Conservation (phyloP, 2,113 vertebrate genomes). For the Pomatostomus ruficeps region DNA sequence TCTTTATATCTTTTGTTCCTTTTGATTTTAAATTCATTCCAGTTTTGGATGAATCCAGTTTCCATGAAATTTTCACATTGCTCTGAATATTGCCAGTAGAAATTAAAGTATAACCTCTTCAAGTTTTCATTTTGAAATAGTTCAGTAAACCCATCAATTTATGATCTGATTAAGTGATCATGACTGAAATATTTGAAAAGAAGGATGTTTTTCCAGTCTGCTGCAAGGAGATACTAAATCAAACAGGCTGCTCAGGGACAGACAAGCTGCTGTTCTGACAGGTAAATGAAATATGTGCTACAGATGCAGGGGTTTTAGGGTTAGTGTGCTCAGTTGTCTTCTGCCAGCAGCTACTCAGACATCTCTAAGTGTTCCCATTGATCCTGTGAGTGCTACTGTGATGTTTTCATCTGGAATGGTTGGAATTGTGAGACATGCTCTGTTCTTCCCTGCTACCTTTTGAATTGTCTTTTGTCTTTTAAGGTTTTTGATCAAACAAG, state of each 20-base stretch:
- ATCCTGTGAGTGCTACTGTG: not conserved
- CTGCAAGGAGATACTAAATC: not conserved
- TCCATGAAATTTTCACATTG: not conserved
- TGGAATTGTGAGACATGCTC: not conserved
- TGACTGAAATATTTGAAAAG: not conserved
- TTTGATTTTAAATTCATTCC: not conserved
- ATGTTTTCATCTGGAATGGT: not conserved
- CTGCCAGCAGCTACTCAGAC: not conserved
- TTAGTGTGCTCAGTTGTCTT: not conserved
- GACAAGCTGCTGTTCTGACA: not conserved
- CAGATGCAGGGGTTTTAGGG: not conserved
- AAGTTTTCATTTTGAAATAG: not conserved
- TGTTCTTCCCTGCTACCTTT: not conserved
- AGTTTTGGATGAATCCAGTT: not conserved
- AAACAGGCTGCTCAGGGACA: not conserved
- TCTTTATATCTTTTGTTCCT: accelerated
- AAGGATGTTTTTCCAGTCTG: not conserved
- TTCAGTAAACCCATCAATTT: not conserved
- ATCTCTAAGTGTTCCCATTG: not conserved
- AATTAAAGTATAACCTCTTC: not conserved
- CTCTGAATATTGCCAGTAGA: not conserved
- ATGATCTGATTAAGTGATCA: not conserved
- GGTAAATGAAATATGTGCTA: not conserved
- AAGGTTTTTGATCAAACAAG: constrained; percentile 12
- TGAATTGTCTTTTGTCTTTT: not conserved